Evolutionary conservation across 2,797 vertebrate species (phyloP).

Genomic region (Phyllotis vaccarum): DNA sequence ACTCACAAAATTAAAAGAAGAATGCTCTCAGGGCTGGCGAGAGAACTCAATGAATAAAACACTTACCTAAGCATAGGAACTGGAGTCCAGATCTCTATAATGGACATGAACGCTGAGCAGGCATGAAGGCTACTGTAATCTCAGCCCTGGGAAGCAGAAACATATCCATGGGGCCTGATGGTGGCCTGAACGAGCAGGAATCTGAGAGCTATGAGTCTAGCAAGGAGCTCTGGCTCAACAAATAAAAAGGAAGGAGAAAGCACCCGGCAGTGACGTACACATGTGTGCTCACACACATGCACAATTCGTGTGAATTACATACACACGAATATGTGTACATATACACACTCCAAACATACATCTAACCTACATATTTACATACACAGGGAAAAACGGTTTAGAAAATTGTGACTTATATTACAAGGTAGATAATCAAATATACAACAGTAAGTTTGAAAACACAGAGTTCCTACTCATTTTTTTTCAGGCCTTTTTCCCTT

Average conservation of each 20-base stretch:
- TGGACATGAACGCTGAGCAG: not conserved
- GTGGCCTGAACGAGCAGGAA: not conserved
- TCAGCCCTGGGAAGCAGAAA: not conserved
- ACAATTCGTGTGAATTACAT: not conserved
- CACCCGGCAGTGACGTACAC: not conserved
- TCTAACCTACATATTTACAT: too few relatives aligned
- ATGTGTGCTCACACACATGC: not conserved
- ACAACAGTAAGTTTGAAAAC: not conserved
- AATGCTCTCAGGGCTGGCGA: not conserved
- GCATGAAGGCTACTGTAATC: not conserved
- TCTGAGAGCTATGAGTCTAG: not conserved
- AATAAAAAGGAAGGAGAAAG: not conserved
- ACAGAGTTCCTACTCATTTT: conserved; percentile 28
- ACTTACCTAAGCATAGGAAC: not conserved
- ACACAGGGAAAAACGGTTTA: not conserved
- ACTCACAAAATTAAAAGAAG: not conserved
- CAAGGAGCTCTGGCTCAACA: not conserved
- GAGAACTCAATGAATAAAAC: not conserved
- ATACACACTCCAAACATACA: not conserved
- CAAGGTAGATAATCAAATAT: not conserved
- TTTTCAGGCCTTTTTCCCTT: not conserved
- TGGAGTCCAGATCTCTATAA: not conserved
- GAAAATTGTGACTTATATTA: not conserved
- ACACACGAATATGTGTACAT: not conserved
- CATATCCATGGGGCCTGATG: too few relatives aligned